Base-by-base conservation (phyloP, 2,888 invertebrate species). In the Hybos culiciformis region DNA sequence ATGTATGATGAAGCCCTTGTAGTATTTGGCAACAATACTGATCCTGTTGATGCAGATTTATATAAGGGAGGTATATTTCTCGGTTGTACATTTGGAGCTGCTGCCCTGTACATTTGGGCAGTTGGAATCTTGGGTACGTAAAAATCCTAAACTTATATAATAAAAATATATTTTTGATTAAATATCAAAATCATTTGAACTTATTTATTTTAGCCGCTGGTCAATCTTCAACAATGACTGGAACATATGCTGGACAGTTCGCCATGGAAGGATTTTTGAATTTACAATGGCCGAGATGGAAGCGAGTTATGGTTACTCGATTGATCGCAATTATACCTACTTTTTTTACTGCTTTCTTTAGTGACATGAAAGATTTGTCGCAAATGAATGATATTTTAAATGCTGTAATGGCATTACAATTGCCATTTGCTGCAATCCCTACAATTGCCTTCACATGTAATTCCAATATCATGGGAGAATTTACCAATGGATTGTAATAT, bases 231-330 rank as follows among this genome's bases (percentile, higher is more conserved):
- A 86, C 86, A 5, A 83, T 83, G 83, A 83, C 86, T 3, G 82
- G 82, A 46, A 86, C 85, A 1, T 86, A 86, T 60, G 81, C 85
- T n/a, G 87, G 87, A 2, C 87, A 87, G 60, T 87, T 86, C 62
- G 80, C 82, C 0, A 87, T 87, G 86, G 85, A 86, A 72, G 88
- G 88, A 11, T 90, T 90, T 59, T 66, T 90, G 17, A 83, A 86
- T 57, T 68, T 90, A 14, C 78, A 79, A 54, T 90, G 88, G 88
- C 74, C 83, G 1, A 73, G 85, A 31, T 91, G 90, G 91, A 83
- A 82, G 64, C 69, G 91, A 57, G 86, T 91, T 1, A 66, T 88
- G 17, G 73, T 91, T 52, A 91, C 91, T 1, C 74, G 91, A 51
- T 72, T 78, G 6, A 83, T 91, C 52, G 91, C 91, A 20, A 88